Base-by-base conservation (phyloP, 2,888 invertebrate genomes). In the Sylvicola cinctus region DNA sequence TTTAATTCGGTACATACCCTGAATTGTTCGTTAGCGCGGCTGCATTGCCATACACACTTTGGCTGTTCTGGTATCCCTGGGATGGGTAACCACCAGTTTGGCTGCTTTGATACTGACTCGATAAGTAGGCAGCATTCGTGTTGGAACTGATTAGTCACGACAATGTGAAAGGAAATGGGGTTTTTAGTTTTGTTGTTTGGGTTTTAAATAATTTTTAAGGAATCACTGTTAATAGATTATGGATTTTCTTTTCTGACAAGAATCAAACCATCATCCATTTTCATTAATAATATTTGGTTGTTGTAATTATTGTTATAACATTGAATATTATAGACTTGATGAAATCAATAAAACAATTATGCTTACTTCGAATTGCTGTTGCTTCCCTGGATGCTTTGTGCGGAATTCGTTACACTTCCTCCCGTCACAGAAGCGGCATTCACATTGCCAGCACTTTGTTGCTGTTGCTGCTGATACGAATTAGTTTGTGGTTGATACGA, bases 1-100 rank as follows among this genome's bases (percentile, higher is more conserved):
- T n/a, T n/a, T n/a, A n/a, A n/a, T n/a, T n/a, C n/a, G n/a, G n/a
- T 49, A 51, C 58, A 44, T 56, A 58, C 58, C 58, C 58, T 47
- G 55, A 47, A 45, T 49, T 58, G 47, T 55, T 57, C 38, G 52
- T 51, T 37, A 56, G 48, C 41, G 30, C 33, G 15, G 38, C 39
- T 48, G 55, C 48, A 42, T 48, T 52, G 42, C 57, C 58, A 47
- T 58, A 58, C 38, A 58, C 57, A 46, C 53, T 58, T 46, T 58
- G 58, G 48, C 49, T 58, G 44, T 52, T 52, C 49, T 58, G 58
- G 47, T 58, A 58, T 42, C 55, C 54, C 42, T 58, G 56, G 42
- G 58, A 50, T 46, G 52, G 55, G 44, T 55, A 58, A 42, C 52
- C 53, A 43, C 57, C 54, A 39, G 46, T 44, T 41, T 46, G 47